A percentile compares a stretch with the other conserved stretches of the same genome.
phyloP scores from a whole-genome alignment of 2,888 invertebrate genomes.

The Altica lythri region DNA sequence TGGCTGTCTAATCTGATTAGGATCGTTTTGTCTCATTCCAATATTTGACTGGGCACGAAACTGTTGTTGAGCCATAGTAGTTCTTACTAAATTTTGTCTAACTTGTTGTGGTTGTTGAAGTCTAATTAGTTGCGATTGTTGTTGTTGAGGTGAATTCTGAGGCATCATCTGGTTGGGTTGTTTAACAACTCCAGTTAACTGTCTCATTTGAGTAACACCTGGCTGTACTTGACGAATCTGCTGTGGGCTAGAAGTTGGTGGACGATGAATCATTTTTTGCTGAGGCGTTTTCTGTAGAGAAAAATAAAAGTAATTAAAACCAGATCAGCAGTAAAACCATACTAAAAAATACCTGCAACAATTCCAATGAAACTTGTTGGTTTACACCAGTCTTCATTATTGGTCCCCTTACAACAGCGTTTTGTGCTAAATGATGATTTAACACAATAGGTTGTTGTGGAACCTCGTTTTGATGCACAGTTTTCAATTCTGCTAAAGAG shows the following conservation, averaged over 20 bases:
- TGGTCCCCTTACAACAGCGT: slow-evolving; percentile 12
- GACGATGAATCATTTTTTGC: slow-evolving; percentile 17
- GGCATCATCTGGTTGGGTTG: slow-evolving; percentile 12
- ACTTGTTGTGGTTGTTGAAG: slow-evolving; percentile 19
- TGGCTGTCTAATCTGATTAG: slow-evolving; percentile 7
- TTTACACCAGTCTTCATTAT: slow-evolving; percentile 14
- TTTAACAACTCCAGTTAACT: slow-evolving; percentile 5
- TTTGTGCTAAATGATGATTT: slow-evolving; percentile 33
- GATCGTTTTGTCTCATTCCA: slow-evolving; percentile 13
- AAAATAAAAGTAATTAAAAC: slow-evolving; percentile 3
- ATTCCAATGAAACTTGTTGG: slow-evolving; percentile 21
- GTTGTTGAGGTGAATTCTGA: slow-evolving; percentile 15
- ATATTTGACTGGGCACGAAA: slow-evolving; percentile 4
- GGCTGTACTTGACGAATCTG: slow-evolving; percentile 12
- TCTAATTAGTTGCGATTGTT: background rate
- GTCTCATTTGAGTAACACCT: slow-evolving; percentile 12
- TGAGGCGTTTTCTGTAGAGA: slow-evolving; percentile 3
- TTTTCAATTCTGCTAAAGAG: slow-evolving; percentile 14
- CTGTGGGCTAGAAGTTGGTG: slow-evolving; percentile 12
- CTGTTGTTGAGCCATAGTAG: slow-evolving; percentile 20
- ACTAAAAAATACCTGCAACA: slow-evolving; percentile 16
- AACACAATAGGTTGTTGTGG: slow-evolving; percentile 32
- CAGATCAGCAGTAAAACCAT: background rate
- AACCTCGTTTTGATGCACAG: slow-evolving; percentile 4
- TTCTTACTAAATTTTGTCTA: slow-evolving; percentile 19